Base-by-base conservation (phyloP, 2,888 invertebrate species). In the Chrysotoxum bicinctum region DNA sequence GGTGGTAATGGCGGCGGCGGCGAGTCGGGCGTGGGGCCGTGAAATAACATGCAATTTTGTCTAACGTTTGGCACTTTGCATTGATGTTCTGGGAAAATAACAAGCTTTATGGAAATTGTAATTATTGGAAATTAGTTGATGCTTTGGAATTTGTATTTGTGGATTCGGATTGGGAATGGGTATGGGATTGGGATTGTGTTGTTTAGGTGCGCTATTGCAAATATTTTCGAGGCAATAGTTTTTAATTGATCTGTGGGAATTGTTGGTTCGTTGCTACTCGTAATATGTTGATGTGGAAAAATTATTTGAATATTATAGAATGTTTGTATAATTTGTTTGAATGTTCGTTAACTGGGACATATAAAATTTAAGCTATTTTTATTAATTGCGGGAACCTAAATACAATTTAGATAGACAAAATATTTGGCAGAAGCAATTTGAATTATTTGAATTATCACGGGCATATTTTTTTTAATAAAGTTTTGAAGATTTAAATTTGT, bases 11-110 rank as follows among this genome's bases (percentile, higher is more conserved):
- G 21, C 19, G 9, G 1, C 4, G 68, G 35, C 40, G 37, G 56
- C 19, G n/a, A 30, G 35, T 30, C 30, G 32, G 48, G 64, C 45
- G 12, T 30, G 78, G 45, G 16, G 56, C 50, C n/a, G 23, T 50
- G 62, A 50, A 72, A 70, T 43, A 74, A 70, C 83, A 75, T 58
- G 66, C 70, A 64, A 74, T 75, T 66, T 21, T 37, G 79, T 84
- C 79, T 84, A 75, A 79, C 75, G 21, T 54, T 48, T 84, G 79
- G 84, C 84, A 79, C 64, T 73, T 78, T 78, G 68, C 78, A 73
- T 35, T 62, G 72, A 73, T 69, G 68, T 64, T 74, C 78, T 40
- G 60, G 60, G 43, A 32, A 45, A 68, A 75, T 66, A 72, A 79
- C 74, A 79, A 69, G 56, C 66, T 79, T 79, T 75, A 84, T 80